Evolutionary conservation across 2,888 invertebrate species (phyloP), one percentile per base, ranked within the genome.

Genomic region (Dryomyza anilis): DNA sequence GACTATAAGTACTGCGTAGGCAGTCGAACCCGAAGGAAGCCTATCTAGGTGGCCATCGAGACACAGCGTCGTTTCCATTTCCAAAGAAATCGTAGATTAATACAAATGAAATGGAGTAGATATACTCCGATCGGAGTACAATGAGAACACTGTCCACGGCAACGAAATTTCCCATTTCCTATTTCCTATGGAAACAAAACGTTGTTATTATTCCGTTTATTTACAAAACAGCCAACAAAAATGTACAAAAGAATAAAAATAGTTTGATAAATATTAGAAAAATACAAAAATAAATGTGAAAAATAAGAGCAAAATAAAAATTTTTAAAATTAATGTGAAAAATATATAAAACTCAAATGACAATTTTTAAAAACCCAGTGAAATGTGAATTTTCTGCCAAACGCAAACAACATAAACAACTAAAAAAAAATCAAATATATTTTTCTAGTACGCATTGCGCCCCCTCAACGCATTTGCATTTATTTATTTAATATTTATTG

Each of bases 161-260:
- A n/a, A n/a, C n/a, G n/a, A n/a, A n/a, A n/a, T 12, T 48, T 2
- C 12, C 21, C 1, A 48, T n/a, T 2, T 19, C 19, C 12, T n/a
- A n/a, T 48, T 52, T 29, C 19, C 52, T 23, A 52, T 52, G 52
- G 52, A 52, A 52, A 52, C 52, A 29, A 29, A n/a, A 27, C 8
- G 48, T 48, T 48, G 48, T 48, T 48, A 27, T 29, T 29, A 4
- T 10, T 52, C 3, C 23, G 5, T 50, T 5, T 50, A 50, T 50
- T 50, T 50, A 50, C 50, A 12, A 50, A 50, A 50, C 6, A 23
- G n/a, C n/a, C n/a, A n/a, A n/a, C n/a, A n/a, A n/a, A n/a, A n/a
- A n/a, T n/a, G 48, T 19, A 21, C 23, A 21, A 19, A 48, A 14
- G 43, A n/a, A 10, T 46, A 8, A 21, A 19, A 19, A 46, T 8